Evolutionary conservation across 2,113 vertebrate genomes (phyloP).

Genomic region (Xerus inauris): DNA sequence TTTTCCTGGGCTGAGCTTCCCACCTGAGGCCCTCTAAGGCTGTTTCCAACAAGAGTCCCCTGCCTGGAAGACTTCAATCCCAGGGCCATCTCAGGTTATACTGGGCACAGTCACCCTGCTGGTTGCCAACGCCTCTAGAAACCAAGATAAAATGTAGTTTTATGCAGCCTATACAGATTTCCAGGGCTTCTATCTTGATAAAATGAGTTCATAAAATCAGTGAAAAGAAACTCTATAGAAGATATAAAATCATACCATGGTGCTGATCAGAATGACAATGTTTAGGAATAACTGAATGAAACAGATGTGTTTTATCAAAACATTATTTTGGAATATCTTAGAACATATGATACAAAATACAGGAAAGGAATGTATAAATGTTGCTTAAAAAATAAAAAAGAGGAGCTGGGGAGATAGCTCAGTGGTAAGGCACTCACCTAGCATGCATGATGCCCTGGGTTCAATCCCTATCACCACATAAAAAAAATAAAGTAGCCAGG

Average conservation of each 20-base stretch:
- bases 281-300: not conserved
- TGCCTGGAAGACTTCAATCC: not conserved
- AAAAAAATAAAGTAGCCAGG: no score
- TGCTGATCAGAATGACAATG: not conserved
- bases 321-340: not conserved
- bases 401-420: no score
- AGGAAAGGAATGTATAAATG: not conserved
- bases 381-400: not conserved
- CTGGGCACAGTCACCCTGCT: not conserved
- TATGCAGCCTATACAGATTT: not conserved
- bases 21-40: not conserved
- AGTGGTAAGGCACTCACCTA: no score
- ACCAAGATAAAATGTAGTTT: conserved; percentile 11
- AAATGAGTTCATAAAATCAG: not conserved
- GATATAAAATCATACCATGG: not conserved
- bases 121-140: not conserved
- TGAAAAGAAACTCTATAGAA: not conserved
- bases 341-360: not conserved
- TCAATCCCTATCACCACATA: no score
- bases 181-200: conserved; percentile 25
- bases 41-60: conserved; percentile 29
- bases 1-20: not conserved
- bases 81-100: not conserved
- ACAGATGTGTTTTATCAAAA: not conserved
- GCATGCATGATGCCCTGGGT: no score